Base-by-base conservation (phyloP, 2,797 vertebrate species). In the Bufotes viridis region DNA sequence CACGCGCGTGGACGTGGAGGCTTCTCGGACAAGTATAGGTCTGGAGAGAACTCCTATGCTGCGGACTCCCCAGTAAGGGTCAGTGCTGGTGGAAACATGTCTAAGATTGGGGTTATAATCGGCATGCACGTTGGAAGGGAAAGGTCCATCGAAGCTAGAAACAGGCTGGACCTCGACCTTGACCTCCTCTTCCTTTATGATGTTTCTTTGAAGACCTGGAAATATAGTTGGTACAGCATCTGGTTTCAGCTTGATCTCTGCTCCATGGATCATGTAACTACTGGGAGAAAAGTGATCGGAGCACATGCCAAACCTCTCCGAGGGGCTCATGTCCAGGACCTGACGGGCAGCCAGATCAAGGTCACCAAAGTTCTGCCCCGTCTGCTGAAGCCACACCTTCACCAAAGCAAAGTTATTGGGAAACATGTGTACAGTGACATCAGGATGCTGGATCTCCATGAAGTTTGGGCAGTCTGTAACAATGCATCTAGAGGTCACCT, bases 171-270 rank as follows among this genome's bases (percentile, higher is more conserved):
- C 12, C 1, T 51, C 22, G 15, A 34, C 7, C 67, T 60, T 29
- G 1, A 24, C n/a, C n/a, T 84, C 82, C 51, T 72, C 67, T 15
- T 72, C 82, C 24, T n/a, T 60, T 11, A 74, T 13, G 2, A 42
- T 0, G 29, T 55, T 57, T 12, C 26, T 29, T 9, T 42, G 24
- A 55, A 70, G 42, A 8, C 42, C 63, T 18, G 78, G 85, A n/a
- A 85, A 85, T 15, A 85, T 60, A 9, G 83, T 85, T 1, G 83
- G 83, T 13, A 76, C 7, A 10, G 83, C 83, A 10, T 76, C 69
- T 3, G 20, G 26, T 13, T 42, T 55, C 4, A 85, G 83, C 13
- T 34, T 22, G 15, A 42, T 18, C 4, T 15, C 34, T 1, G 70
- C 18, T 0, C 83, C 83, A 2, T 24, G 69, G 22, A 58, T 85